phyloP scores from a whole-genome alignment of 2,888 invertebrate genomes.

The Folsomia candida region DNA sequence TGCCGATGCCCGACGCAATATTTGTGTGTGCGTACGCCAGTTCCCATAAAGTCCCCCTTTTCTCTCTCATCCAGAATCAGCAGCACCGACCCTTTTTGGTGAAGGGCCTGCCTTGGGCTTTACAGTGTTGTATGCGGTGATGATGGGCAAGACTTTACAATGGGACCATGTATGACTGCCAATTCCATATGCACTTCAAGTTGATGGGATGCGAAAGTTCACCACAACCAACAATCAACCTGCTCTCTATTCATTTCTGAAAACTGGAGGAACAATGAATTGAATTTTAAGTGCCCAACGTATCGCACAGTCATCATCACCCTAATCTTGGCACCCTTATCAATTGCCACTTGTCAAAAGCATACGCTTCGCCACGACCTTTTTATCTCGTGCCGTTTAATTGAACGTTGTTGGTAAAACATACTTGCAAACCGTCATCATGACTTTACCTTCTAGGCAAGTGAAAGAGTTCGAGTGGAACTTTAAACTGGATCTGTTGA shows the following conservation, averaged over 20 bases:
- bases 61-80: slow-evolving; percentile 8
- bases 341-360: no score
- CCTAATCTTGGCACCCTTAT: slow-evolving; percentile 37
- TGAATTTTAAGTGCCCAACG: slow-evolving; percentile 29
- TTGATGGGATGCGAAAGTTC: not conserved
- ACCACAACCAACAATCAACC: not conserved
- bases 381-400: no score
- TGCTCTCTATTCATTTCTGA: not conserved
- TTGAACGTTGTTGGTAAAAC: no score
- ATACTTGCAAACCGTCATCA: no score
- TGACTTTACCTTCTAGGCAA: no score
- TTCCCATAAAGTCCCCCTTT: slow-evolving; percentile 22
- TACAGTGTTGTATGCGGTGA: no score
- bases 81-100: slow-evolving; percentile 6
- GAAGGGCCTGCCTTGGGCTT: not conserved
- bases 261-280: not conserved
- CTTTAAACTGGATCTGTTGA: no score
- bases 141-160: no score
- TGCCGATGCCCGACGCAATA: no score
- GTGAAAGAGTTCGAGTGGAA: no score
- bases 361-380: no score
- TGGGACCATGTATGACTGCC: no score
- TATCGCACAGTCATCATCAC: slow-evolving; percentile 28
- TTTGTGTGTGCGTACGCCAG: slow-evolving; percentile 14
- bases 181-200: not conserved